Conservation (phyloP, 2,797 vertebrate species). For the Mus minutoides region DNA sequence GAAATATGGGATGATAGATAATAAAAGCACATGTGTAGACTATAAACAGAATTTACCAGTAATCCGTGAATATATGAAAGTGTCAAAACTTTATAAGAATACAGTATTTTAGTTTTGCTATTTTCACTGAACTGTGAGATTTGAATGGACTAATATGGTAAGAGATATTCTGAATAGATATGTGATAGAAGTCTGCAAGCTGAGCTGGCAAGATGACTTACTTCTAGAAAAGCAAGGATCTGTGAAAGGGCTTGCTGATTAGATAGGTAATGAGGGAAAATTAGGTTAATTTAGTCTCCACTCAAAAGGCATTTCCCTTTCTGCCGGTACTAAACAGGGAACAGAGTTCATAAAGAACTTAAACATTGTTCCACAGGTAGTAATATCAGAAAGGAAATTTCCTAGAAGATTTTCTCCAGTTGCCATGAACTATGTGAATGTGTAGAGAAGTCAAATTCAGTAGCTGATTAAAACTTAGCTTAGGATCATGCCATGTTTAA, state of each 20-base stretch:
- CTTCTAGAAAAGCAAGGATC: neutral
- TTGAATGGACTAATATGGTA: neutral
- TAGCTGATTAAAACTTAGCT: constrained; percentile 48
- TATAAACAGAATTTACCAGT: constrained; percentile 19
- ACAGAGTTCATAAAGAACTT: neutral
- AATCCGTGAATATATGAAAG: constrained; percentile 14
- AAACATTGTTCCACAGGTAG: constrained; percentile 58
- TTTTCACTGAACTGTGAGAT: neutral
- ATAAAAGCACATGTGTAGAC: neutral
- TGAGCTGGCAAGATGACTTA: neutral
- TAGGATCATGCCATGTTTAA: constrained; percentile 30
- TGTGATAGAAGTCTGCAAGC: neutral
- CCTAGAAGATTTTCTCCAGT: neutral
- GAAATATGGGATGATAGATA: neutral
- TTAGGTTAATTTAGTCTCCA: constrained; percentile 15
- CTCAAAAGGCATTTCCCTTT: neutral
- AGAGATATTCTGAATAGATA: neutral
- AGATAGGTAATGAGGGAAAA: neutral
- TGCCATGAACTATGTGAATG: neutral
- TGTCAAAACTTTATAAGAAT: neutral
- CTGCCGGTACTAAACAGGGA: neutral
- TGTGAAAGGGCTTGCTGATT: neutral
- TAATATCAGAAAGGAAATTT: constrained; percentile 20
- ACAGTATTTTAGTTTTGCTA: neutral
- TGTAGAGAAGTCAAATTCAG: neutral